These are phyloP conservation scores for Odontamblyopus lacepedii DNA, from an alignment of 2,797 vertebrate genomes.

Conservation along the genomic window DNA sequence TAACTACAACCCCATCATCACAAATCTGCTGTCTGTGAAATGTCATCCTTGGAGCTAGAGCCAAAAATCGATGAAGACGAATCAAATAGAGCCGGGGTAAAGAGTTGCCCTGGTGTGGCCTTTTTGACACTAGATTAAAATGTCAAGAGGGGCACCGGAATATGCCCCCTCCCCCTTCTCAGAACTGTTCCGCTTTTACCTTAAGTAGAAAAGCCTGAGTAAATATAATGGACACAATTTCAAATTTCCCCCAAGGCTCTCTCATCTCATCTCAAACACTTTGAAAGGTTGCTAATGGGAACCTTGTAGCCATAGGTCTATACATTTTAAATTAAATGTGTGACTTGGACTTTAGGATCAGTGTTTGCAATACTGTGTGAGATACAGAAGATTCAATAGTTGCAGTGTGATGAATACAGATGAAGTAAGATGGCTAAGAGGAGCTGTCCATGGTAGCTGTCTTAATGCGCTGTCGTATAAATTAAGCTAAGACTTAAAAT, in stretches of 20 bases:
- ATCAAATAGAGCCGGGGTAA: not conserved
- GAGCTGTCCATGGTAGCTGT: too few species aligned
- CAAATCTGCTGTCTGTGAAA: not conserved
- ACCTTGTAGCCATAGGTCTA: not conserved
- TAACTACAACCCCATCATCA: not conserved
- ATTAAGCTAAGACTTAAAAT: too few species aligned
- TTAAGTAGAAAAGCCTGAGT: not conserved
- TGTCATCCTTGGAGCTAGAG: not conserved
- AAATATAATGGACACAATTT: not conserved
- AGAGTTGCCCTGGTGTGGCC: not conserved
- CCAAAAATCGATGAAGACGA: not conserved
- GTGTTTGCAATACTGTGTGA: not conserved
- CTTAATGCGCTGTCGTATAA: too few species aligned
- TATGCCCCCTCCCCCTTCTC: not conserved
- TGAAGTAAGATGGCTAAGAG: not conserved
- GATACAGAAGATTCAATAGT: not conserved
- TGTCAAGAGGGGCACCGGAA: not conserved
- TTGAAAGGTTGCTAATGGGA: not conserved
- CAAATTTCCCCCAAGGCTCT: not conserved
- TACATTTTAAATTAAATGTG: not conserved
- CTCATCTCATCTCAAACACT: not conserved
- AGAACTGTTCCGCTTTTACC: not conserved
- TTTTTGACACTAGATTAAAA: not conserved
- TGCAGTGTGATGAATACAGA: not conserved
- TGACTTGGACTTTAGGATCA: not conserved